Evolutionary conservation across 2,113 vertebrate species (phyloP).

Genomic region (Cepphus grylle): DNA sequence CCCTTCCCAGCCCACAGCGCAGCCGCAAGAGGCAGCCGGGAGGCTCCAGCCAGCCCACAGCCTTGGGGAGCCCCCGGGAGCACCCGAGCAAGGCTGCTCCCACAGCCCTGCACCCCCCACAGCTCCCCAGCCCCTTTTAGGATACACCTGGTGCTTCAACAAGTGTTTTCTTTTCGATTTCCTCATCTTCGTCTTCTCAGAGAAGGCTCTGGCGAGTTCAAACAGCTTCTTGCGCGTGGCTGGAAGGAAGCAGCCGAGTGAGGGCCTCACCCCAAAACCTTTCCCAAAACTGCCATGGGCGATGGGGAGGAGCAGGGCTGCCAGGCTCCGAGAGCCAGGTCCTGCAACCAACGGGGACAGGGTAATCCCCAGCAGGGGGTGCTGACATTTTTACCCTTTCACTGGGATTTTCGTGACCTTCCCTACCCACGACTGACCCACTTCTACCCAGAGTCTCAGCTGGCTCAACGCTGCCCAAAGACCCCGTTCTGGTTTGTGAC

Average conservation of each 20-base stretch:
- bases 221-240: conserved; percentile 96
- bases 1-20: neutral
- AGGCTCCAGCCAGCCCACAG: neutral
- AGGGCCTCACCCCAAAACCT: neutral
- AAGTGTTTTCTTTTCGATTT: conserved; percentile 90
- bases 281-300: neutral
- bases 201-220: conserved; percentile 94
- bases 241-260: conserved; percentile 42
- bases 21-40: neutral
- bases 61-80: neutral
- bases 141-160: conserved; percentile 93
- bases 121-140: conserved; percentile 58
- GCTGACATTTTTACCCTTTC: neutral
- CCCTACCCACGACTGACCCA: neutral
- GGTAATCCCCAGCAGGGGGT: fast-evolving
- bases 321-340: fast-evolving
- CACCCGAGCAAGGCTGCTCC: fast-evolving
- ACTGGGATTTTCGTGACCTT: neutral
- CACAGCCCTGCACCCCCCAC: fast-evolving
- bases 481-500: fast-evolving
- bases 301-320: neutral
- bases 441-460: neutral
- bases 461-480: neutral
- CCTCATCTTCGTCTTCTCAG: conserved; percentile 94
- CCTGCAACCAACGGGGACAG: neutral